Conservation (phyloP, 2,888 invertebrate species). For the Myathropa florea region DNA sequence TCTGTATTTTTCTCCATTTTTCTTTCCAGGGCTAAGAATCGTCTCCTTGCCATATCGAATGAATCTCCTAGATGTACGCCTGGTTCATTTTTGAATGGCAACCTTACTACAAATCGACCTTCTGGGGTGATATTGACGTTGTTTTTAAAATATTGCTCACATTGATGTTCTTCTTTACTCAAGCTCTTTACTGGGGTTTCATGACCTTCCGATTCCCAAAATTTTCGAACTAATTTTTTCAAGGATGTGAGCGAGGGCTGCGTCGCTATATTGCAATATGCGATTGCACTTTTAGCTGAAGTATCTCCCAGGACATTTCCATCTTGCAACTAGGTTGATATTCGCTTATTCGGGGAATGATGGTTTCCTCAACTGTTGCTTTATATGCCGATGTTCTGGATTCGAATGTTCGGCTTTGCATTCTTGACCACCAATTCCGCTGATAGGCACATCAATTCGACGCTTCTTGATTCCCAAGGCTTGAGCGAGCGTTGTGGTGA, state of each 20-base stretch:
- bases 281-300: neutral
- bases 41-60: neutral
- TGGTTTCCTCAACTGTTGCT: no score
- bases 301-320: neutral
- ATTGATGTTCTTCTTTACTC: neutral
- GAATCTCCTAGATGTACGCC: neutral
- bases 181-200: neutral
- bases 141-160: neutral
- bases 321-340: neutral
- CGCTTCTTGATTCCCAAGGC: neutral
- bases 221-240: neutral
- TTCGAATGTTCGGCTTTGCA: no score
- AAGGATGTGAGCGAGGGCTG: neutral
- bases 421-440: neutral
- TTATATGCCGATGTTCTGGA: no score
- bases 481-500: no score
- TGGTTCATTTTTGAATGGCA: neutral
- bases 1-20: neutral
- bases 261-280: neutral
- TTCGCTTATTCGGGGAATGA: constrained; percentile 1
- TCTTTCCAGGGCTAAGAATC: neutral
- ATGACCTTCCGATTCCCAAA: neutral
- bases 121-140: neutral
- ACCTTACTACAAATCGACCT: neutral
- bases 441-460: neutral